Base-by-base conservation (phyloP, 2,797 vertebrate genomes). In the Erithacus rubecula region DNA sequence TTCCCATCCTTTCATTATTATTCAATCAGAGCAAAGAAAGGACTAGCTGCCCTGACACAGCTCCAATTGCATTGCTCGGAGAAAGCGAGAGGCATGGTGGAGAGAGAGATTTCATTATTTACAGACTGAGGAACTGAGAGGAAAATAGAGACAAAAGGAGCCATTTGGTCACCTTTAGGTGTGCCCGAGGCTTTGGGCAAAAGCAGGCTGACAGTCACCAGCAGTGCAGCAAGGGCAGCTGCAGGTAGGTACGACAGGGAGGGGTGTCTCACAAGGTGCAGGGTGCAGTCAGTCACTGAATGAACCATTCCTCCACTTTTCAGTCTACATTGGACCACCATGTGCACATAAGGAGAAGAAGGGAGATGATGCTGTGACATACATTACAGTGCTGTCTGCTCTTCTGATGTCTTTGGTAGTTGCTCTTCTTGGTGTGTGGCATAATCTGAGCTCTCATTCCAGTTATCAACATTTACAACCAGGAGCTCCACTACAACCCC, bases 61-160 rank as follows among this genome's bases (percentile, higher is more conserved):
- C 95, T 98, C 95, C 76, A 93, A 97, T 98, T 98, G 97, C 95
- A 97, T 93, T 93, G 94, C 97, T 96, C 5, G 4, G 80, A 94
- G 93, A 83, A 94, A 95, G 62, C 39, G 29, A 69, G 64, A 96
- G 91, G 83, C 65, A 74, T 74, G 72, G 58, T 69, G 93, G 79
- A 94, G 94, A 97, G 95, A 97, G 85, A 97, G 95, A 97, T 98
- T 97, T 97, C 91, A 97, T 98, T 98, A 96, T 98, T 96, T 94
- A 89, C 81, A 93, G 95, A 95, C 92, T 89, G 96, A 97, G 90
- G 71, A 97, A 89, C 93, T 75, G 92, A 95, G 84, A 89, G 92
- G 93, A 96, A 94, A 97, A 96, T n/a, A 22, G 82, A 87, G 56
- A 69, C 89, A 94, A 94, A 92, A 36, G 76, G 95, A 97, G 94